Evolutionary conservation across 2,888 invertebrate genomes (phyloP).

Genomic region (Sinotaia quadrata): DNA sequence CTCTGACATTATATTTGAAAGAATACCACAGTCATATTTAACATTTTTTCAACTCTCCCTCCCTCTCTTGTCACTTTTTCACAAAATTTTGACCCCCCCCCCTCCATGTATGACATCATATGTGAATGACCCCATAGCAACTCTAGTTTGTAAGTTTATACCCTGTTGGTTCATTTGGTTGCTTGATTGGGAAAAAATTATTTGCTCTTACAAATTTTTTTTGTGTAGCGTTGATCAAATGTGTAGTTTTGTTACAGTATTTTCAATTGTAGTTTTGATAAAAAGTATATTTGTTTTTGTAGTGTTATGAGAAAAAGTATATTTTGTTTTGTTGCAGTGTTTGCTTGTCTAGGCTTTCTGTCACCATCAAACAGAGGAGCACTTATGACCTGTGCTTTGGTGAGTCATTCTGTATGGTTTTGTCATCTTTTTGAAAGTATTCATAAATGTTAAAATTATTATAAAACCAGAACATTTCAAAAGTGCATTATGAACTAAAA

Average conservation of each 20-base stretch:
- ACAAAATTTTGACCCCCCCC: too few species aligned
- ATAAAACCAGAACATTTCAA: too few species aligned
- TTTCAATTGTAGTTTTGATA: constrained; percentile 22
- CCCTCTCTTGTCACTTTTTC: too few species aligned
- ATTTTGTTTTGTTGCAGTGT: constrained; percentile 77
- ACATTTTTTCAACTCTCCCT: too few species aligned
- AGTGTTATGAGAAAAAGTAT: too few species aligned
- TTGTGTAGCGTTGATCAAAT: constrained; percentile 95
- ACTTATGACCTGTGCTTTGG: constrained; percentile 97
- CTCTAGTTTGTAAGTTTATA: too few species aligned
- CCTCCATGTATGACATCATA: too few species aligned
- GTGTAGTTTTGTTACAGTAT: constrained; percentile 93
- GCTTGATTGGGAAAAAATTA: constrained; percentile 96
- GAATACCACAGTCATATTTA: too few species aligned
- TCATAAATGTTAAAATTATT: too few species aligned
- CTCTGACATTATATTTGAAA: too few species aligned
- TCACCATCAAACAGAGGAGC: constrained; percentile 99
- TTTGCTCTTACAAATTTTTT: constrained; percentile 98
- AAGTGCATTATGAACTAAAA: too few species aligned
- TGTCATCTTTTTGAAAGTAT: not conserved
- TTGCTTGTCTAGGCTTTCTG: constrained; percentile 98
- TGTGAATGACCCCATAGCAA: too few species aligned
- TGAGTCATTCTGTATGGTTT: constrained; percentile 33
- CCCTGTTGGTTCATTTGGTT: constrained; percentile 28
- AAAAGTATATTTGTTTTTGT: not conserved